These are phyloP conservation scores for Calyptomena viridis DNA, from an alignment of 2,113 vertebrate species.

Conservation along the genomic window DNA sequence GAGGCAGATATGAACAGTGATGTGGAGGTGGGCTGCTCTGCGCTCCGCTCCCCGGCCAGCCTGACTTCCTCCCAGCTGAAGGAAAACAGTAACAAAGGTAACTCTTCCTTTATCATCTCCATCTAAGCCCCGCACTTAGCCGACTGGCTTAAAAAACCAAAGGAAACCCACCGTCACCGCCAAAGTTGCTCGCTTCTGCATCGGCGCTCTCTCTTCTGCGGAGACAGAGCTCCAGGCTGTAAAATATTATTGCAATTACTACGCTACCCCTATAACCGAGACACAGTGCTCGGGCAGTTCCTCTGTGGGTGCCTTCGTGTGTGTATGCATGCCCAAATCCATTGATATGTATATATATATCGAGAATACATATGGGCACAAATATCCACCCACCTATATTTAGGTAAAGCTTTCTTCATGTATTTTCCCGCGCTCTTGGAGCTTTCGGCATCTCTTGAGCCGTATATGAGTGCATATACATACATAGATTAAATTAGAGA, in stretches of 20 bases:
- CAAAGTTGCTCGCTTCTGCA: neutral
- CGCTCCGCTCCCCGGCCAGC: conserved; percentile 88
- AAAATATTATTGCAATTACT: conserved; percentile 44
- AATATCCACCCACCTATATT: conserved; percentile 9
- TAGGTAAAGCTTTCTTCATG: neutral
- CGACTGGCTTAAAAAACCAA: neutral
- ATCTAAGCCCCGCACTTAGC: conserved; percentile 9
- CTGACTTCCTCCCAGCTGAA: conserved; percentile 87
- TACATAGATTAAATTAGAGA: neutral
- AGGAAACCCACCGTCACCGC: neutral
- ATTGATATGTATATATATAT: neutral
- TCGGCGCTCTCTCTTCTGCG: conserved; percentile 29
- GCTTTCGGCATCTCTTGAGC: neutral
- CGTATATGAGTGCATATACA: neutral
- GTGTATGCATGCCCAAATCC: neutral
- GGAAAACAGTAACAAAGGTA: conserved; percentile 97
- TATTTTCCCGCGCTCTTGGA: neutral
- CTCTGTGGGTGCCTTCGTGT: neutral
- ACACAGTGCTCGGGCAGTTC: neutral
- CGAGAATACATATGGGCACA: conserved; percentile 28
- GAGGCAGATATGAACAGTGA: conserved; percentile 98
- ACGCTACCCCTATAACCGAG: neutral
- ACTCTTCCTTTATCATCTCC: conserved; percentile 22
- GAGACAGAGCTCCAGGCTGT: conserved; percentile 45
- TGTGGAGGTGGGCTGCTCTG: conserved; percentile 96